Conservation (phyloP, 2,888 invertebrate genomes). For the Oscheius sp. region DNA sequence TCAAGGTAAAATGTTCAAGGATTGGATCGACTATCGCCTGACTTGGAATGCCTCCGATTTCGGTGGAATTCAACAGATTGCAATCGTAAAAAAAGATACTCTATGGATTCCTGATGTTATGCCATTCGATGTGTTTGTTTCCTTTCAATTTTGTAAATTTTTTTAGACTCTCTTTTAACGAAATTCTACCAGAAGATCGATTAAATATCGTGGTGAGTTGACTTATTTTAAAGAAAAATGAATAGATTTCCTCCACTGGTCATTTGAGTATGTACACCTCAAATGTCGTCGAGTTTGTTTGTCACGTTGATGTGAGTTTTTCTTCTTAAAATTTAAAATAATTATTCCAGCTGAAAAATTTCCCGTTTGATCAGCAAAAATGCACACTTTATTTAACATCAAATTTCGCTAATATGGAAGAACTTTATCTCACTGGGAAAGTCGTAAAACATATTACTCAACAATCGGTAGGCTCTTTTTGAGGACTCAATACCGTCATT, state of each 20-base stretch:
- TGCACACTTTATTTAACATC: not conserved
- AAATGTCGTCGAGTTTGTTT: not conserved
- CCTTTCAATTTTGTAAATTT: not conserved
- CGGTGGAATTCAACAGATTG: not conserved
- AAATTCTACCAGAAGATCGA: not conserved
- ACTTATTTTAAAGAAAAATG: too few relatives aligned
- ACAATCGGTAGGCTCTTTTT: not conserved
- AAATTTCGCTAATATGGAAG: not conserved
- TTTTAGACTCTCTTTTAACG: not conserved
- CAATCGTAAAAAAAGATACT: not conserved
- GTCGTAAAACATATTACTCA: not conserved
- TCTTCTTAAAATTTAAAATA: not conserved
- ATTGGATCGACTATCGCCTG: not conserved
- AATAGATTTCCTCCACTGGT: not conserved
- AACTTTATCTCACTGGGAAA: not conserved
- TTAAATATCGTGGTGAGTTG: too few relatives aligned
- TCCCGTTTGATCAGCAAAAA: not conserved
- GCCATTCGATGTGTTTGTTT: not conserved
- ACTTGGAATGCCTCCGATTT: not conserved
- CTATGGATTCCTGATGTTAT: not conserved
- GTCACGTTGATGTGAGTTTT: not conserved
- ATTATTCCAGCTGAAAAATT: not conserved
- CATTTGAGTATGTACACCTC: not conserved
- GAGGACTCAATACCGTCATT: not conserved
- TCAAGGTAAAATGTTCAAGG: not conserved